These are phyloP conservation scores for Drosophila teissieri DNA, from an alignment of 1,140 invertebrate species.

Conservation along the genomic window DNA sequence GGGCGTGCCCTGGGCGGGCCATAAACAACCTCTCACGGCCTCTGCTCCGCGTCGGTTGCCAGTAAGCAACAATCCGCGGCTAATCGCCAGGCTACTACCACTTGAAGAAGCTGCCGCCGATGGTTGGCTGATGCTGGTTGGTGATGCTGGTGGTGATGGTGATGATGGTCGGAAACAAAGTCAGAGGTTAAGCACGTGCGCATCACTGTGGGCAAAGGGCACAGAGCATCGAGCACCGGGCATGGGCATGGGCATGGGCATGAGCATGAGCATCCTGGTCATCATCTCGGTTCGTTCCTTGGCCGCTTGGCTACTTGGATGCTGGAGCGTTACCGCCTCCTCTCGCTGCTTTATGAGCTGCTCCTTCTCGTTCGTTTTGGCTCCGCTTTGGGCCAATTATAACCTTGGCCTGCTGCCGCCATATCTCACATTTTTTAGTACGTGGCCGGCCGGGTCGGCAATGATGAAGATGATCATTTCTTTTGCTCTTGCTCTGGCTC, in stretches of 20 bases:
- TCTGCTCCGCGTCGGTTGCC: slow-evolving; percentile 56
- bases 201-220: slow-evolving; percentile 59
- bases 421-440: slow-evolving; percentile 80
- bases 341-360: slow-evolving; percentile 68
- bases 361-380: slow-evolving; percentile 68
- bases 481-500: slow-evolving; percentile 36
- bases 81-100: slow-evolving; percentile 70
- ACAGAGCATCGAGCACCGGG: slow-evolving; percentile 19
- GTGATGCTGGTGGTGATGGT: slow-evolving; percentile 3
- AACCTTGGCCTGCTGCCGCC: slow-evolving; percentile 82
- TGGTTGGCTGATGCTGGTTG: slow-evolving; percentile 10
- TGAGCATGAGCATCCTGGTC: slow-evolving; percentile 25
- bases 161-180: slow-evolving; percentile 63
- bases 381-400: slow-evolving; percentile 80
- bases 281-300: background rate
- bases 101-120: slow-evolving; percentile 23
- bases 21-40: slow-evolving; percentile 68
- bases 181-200: slow-evolving; percentile 83
- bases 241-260: slow-evolving; percentile 13
- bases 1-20: slow-evolving; percentile 66
- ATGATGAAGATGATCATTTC: slow-evolving; percentile 81
- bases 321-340: slow-evolving; percentile 34
- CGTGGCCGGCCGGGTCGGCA: slow-evolving; percentile 65
- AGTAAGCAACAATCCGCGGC: slow-evolving; percentile 71
- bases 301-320: slow-evolving; percentile 2